These are phyloP conservation scores for Leptodactylus fallax DNA, from an alignment of 2,797 vertebrate species.

Conservation along the genomic window DNA sequence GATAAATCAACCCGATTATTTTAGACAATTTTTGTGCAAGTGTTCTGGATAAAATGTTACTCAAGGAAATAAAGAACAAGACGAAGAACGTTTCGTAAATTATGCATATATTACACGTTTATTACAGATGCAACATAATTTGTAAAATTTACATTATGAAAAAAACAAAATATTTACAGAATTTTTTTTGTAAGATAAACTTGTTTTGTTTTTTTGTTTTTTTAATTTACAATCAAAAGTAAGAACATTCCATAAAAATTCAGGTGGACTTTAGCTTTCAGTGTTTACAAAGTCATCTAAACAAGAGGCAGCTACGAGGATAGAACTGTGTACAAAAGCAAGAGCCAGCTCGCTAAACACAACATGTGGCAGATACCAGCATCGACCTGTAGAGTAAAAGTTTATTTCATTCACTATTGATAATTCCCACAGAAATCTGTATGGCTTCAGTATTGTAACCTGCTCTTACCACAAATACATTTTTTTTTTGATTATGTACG, in stretches of 20 bases:
- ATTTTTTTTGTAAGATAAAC: constrained; percentile 79
- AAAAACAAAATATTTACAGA: constrained; percentile 87
- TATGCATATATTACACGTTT: constrained; percentile 87
- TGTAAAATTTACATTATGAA: constrained; percentile 88
- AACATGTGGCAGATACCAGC: constrained; percentile 67
- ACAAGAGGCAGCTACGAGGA: constrained; percentile 79
- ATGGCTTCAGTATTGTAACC: constrained; percentile 81
- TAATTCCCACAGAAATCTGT: constrained; percentile 73
- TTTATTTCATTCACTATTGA: constrained; percentile 71
- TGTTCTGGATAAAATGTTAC: no score
- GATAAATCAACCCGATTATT: no score
- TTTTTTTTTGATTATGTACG: constrained; percentile 68
- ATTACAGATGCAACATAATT: constrained; percentile 82
- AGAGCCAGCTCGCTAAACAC: constrained; percentile 95
- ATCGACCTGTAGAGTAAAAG: constrained; percentile 69
- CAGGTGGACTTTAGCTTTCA: constrained; percentile 75
- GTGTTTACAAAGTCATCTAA: constrained; percentile 78
- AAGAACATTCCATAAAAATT: constrained; percentile 79
- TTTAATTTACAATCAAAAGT: constrained; percentile 79
- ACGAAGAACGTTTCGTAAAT: constrained; percentile 66
- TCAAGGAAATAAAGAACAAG: not conserved
- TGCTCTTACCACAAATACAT: constrained; percentile 72
- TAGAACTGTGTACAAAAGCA: constrained; percentile 80
- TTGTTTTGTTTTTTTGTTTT: constrained; percentile 75
- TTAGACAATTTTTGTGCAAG: no score